Conservation (phyloP, 2,797 vertebrate genomes). For the Smutsia temminckii region DNA sequence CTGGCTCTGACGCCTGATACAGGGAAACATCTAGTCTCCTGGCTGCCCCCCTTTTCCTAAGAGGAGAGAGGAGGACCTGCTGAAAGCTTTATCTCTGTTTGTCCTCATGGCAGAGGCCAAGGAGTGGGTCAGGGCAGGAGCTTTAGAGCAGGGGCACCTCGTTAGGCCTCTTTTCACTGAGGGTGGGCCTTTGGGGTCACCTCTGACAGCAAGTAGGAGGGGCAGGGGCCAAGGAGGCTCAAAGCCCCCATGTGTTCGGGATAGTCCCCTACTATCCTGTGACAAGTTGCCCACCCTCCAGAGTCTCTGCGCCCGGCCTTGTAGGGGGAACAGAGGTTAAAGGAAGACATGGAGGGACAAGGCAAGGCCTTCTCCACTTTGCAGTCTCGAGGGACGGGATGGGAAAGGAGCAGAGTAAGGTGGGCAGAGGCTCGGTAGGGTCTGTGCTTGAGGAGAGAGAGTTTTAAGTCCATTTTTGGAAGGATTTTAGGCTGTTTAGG, state of each 20-base stretch:
- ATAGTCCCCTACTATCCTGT: not conserved
- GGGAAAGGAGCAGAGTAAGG: not conserved
- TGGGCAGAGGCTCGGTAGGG: not conserved
- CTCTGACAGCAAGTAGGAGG: not conserved
- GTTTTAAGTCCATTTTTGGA: conserved; percentile 3
- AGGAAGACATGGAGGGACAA: not conserved
- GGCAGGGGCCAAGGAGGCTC: not conserved
- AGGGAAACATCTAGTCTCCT: conserved; percentile 37
- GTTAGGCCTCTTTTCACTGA: not conserved
- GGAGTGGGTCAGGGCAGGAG: not conserved
- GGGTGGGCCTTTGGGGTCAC: not conserved
- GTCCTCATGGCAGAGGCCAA: not conserved
- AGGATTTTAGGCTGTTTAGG: not conserved
- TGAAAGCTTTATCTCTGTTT: conserved; percentile 65
- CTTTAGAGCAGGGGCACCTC: not conserved
- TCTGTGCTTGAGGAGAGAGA: not conserved
- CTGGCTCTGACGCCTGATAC: conserved; percentile 53
- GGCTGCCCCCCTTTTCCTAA: not conserved
- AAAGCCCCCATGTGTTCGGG: not conserved
- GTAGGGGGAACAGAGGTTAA: not conserved
- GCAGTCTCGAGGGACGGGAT: not conserved
- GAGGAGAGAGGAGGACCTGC: conserved; percentile 25
- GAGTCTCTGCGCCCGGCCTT: not conserved
- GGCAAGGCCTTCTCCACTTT: not conserved
- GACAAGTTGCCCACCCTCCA: not conserved